Conservation (phyloP, 2,797 vertebrate species). For the Siniperca scherzeri region DNA sequence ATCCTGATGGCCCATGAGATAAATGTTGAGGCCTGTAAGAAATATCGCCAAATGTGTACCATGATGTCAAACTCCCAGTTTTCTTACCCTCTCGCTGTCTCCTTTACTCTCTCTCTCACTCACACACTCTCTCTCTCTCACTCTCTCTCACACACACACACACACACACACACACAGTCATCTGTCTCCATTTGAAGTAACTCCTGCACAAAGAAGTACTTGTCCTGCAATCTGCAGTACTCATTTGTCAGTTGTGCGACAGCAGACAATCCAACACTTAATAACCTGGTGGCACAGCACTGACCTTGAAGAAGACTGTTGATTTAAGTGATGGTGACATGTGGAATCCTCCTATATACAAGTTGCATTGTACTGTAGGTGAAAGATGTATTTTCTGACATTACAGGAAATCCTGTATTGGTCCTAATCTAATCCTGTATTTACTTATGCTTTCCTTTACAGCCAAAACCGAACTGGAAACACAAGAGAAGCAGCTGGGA, state of each 20-base stretch:
- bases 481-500: slow-evolving; percentile 89
- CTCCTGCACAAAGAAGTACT: slow-evolving; percentile 77
- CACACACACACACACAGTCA: slow-evolving; percentile 56
- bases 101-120: slow-evolving; percentile 35
- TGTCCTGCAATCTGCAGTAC: slow-evolving; percentile 62
- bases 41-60: slow-evolving; percentile 55
- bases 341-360: slow-evolving; percentile 60
- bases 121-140: slow-evolving; percentile 15
- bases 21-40: slow-evolving; percentile 56
- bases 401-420: slow-evolving; percentile 25
- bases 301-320: slow-evolving; percentile 72
- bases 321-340: slow-evolving; percentile 68
- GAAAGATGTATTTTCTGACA: slow-evolving; percentile 42
- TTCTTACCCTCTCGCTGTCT: slow-evolving; percentile 37
- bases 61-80: slow-evolving; percentile 43
- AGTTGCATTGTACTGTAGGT: slow-evolving; percentile 27
- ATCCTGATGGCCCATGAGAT: slow-evolving; percentile 64
- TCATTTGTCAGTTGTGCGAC: slow-evolving; percentile 80
- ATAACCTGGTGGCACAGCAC: slow-evolving; percentile 66
- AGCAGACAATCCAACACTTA: slow-evolving; percentile 66
- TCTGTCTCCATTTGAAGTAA: slow-evolving; percentile 75
- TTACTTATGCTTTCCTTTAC: slow-evolving; percentile 61
- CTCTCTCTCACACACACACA: slow-evolving; percentile 40
- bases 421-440: slow-evolving; percentile 37
- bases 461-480: slow-evolving; percentile 94